Evolutionary conservation across 2,888 invertebrate species (phyloP), one percentile per base, ranked within the genome.

Genomic region (Diploptera punctata): DNA sequence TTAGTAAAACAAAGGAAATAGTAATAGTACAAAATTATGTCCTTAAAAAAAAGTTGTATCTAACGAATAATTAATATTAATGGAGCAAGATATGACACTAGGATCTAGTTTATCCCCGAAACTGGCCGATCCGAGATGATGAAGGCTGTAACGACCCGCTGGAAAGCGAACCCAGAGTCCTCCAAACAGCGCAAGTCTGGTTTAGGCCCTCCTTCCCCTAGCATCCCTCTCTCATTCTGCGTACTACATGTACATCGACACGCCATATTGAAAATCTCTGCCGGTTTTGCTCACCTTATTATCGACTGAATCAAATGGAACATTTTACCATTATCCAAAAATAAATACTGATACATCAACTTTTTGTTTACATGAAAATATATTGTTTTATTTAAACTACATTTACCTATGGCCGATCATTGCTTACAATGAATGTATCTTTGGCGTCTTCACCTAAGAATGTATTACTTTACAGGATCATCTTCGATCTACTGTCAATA

Each of bases 71-170:
- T 52, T 52, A 24, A 52, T 24, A 24, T 38, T 57, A 24, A 57
- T 29, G n/a, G 1, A 29, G 57, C 29, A 57, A n/a, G 16, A 26
- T 29, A n/a, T 57, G 26, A 3, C 3, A 16, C 29, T 29, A 31
- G 13, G 57, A 57, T 29, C 26, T 57, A 16, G 21, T 57, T 29
- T 57, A 24, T 16, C 18, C 57, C 57, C 57, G 31, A 57, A 57
- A 57, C 57, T 57, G 57, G 26, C 13, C 26, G 57, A 57, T 29
- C 29, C 29, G 24, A 57, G 57, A 57, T 57, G 29, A 57, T 26
- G 26, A 52, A 29, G n/a, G 57, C 57, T 57, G 57, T 57, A 57
- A 57, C 57, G 57, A 57, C 57, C 57, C 57, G 29, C n/a, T 29
- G 29, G 57, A 29, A 57, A 16, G 54, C 54, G 18, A 29, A 57